Evolutionary conservation across 1,140 invertebrate species (phyloP).

Genomic region (Drosophila melanica): DNA sequence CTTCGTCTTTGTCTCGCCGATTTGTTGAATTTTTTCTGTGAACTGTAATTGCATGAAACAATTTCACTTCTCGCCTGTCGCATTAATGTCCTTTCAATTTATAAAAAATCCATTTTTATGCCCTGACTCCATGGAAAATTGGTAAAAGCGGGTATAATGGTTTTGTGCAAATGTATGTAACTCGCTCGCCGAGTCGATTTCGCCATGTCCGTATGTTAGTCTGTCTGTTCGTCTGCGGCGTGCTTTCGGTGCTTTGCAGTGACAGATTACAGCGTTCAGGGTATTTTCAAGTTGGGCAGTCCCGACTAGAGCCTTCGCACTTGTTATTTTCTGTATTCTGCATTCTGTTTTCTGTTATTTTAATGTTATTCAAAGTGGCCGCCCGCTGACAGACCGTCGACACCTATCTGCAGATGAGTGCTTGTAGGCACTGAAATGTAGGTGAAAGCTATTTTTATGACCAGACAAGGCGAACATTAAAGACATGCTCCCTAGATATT

Average conservation of each 20-base stretch:
- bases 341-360: conserved; percentile 26
- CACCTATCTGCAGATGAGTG: conserved; percentile 15
- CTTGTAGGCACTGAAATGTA: not conserved
- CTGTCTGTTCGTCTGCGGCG: too few relatives aligned
- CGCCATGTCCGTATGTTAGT: too few relatives aligned
- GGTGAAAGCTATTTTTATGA: conserved; percentile 57
- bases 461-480: conserved; percentile 35
- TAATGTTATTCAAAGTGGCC: conserved; percentile 46
- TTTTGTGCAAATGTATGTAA: too few relatives aligned
- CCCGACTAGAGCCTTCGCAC: too few relatives aligned
- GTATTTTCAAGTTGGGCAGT: too few relatives aligned
- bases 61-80: conserved; percentile 51
- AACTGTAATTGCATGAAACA: conserved; percentile 62
- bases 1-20: not conserved
- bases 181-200: too few relatives aligned
- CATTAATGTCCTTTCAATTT: conserved; percentile 57
- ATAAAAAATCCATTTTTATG: conserved; percentile 27
- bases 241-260: too few relatives aligned
- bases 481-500: conserved; percentile 27
- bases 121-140: too few relatives aligned
- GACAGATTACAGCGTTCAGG: too few relatives aligned
- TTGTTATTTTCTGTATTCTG: conserved; percentile 4
- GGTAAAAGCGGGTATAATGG: too few relatives aligned
- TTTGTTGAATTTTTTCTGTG: conserved; percentile 40
- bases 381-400: conserved; percentile 31